A percentile compares a stretch with the other conserved stretches of the same genome.
Conservation (phyloP, 1,140 invertebrate species). For the Ptiloglossa arizonensis region DNA sequence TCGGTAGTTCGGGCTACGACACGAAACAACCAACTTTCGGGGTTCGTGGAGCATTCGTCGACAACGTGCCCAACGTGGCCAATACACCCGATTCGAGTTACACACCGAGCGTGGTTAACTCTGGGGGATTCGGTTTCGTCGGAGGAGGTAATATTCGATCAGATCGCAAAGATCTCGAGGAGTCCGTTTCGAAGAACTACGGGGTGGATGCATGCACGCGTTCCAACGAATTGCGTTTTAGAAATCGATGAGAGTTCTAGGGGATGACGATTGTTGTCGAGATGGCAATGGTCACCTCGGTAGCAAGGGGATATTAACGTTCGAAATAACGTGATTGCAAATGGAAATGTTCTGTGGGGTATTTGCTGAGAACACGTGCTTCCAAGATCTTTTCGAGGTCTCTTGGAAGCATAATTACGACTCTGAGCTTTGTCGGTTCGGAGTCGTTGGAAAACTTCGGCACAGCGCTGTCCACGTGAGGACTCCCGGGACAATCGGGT, state of each 20-base stretch:
- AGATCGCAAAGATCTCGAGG: not conserved
- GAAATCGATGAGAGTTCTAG: not conserved
- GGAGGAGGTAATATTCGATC: conserved; percentile 33
- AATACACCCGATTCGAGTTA: not conserved
- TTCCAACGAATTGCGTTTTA: not conserved
- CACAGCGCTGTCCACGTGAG: too few species aligned
- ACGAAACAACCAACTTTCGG: not conserved
- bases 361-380: too few species aligned
- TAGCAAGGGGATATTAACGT: not conserved
- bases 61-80: not conserved
- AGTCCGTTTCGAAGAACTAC: not conserved
- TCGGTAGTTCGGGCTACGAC: not conserved
- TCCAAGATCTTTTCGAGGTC: too few species aligned
- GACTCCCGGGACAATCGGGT: too few species aligned
- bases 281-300: not conserved
- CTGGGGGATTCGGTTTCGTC: not conserved
- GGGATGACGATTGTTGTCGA: too few species aligned
- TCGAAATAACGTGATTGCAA: too few species aligned
- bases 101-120: conserved; percentile 1
- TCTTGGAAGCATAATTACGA: too few species aligned
- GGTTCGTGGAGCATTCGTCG: conserved; percentile 40
- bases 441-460: too few species aligned
- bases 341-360: too few species aligned
- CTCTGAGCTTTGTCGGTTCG: too few species aligned
- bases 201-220: not conserved